Base-by-base conservation (phyloP, 1,140 invertebrate genomes). In the Notospermus geniculatus region DNA sequence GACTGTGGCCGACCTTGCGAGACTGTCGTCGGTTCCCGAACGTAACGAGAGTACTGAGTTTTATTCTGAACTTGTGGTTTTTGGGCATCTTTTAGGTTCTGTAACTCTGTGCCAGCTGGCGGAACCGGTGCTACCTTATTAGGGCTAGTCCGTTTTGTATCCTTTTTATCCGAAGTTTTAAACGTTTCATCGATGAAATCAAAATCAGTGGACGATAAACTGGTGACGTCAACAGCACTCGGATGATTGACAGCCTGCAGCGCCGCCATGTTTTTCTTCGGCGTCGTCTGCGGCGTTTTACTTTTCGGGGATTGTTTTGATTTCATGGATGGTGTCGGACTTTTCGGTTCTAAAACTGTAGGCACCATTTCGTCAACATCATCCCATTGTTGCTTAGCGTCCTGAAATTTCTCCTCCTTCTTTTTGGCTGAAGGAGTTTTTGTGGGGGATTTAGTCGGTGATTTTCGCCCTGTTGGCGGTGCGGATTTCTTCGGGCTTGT, bases 151-250 rank as follows among this genome's bases (percentile, higher is more conserved):
- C 5, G 4, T 15, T 36, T 19, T 27, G 4, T 50, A 9, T 50
- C n/a, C 4, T 50, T n/a, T 36, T 36, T 36, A 27, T 50, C 46
- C 46, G n/a, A 23, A 27, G 46, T 5, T 50, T 50, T 50, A 9
- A 50, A 50, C 46, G 46, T 50, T n/a, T 50, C 46, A 27, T 50
- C 46, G n/a, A 50, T 50, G n/a, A 50, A 50, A 23, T 50, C 46
- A 27, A 50, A 50, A 19, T 50, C 46, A 9, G n/a, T n/a, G 9
- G 46, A 50, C n/a, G 46, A 23, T 9, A 50, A 27, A 27, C 46
- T 50, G 4, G 46, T 23, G 46, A 50, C 46, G 19, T 19, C n/a
- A 23, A 23, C 25, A 19, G 25, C n/a, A 9, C 19, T 23, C 46
- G 46, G 46, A 23, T 27, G 46, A 9, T 50, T 50, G n/a, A 23